Conservation (phyloP, 2,113 vertebrate species). For the Malaclemys terrapin region DNA sequence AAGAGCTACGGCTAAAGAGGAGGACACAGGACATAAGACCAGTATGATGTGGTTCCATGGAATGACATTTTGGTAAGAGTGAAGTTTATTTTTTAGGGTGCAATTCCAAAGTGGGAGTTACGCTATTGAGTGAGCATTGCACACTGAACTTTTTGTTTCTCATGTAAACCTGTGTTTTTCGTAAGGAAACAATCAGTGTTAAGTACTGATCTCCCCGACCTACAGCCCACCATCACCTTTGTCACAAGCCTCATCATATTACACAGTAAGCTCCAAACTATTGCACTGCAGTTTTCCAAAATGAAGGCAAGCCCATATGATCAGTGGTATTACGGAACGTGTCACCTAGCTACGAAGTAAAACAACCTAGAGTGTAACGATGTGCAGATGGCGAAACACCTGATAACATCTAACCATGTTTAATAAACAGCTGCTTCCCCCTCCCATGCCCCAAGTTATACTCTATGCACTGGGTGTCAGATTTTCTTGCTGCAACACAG, state of each 20-base stretch:
- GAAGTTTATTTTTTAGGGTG: not conserved
- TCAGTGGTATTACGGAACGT: not conserved
- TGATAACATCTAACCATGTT: rapidly evolving
- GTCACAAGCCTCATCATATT: rapidly evolving
- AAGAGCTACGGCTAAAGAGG: not conserved
- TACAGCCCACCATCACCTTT: not conserved
- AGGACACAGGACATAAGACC: not conserved
- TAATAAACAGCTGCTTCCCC: not conserved
- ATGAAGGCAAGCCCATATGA: not conserved
- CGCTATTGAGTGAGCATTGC: rapidly evolving
- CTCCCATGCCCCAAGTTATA: not conserved
- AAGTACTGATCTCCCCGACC: not conserved
- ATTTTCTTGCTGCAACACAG: not conserved
- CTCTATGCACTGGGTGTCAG: not conserved
- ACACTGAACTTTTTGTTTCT: not conserved
- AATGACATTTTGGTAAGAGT: not conserved
- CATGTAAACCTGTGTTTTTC: not conserved
- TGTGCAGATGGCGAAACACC: not conserved
- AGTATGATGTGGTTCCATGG: not conserved
- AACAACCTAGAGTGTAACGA: rapidly evolving
- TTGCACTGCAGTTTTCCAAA: not conserved
- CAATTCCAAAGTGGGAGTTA: not conserved
- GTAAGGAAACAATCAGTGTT: not conserved
- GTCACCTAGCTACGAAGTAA: not conserved
- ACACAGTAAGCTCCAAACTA: not conserved